Evolutionary conservation across 2,113 vertebrate species (phyloP).

Genomic region (Odontesthes bonariensis): DNA sequence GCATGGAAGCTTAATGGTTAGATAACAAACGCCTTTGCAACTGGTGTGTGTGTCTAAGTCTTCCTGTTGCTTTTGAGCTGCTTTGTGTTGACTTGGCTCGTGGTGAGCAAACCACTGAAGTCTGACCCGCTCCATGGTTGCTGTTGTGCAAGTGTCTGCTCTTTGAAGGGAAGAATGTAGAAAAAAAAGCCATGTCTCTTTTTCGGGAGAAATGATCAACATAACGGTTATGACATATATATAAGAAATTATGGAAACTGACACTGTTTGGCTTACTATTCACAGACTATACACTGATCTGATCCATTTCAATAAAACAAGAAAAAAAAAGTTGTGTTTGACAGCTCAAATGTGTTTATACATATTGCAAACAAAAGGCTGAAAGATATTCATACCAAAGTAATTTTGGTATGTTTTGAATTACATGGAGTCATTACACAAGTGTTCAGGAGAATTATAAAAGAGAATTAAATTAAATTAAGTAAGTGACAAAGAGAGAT

Average conservation of each 20-base stretch:
- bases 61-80: constrained; percentile 12
- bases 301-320: background rate
- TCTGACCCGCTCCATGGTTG: constrained; percentile 1
- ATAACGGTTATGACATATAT: constrained; percentile 31
- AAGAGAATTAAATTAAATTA: too few relatives aligned
- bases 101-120: constrained; percentile 12
- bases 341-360: constrained; percentile 3
- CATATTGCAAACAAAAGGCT: background rate
- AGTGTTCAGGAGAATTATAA: too few relatives aligned
- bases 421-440: too few relatives aligned
- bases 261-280: background rate
- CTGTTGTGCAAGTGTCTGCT: constrained; percentile 16
- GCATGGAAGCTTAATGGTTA: constrained; percentile 6
- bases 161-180: background rate
- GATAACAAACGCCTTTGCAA: constrained; percentile 8
- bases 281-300: background rate
- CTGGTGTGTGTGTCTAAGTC: constrained; percentile 1
- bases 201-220: constrained; percentile 10
- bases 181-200: background rate
- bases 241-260: constrained; percentile 4
- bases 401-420: too few relatives aligned
- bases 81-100: constrained; percentile 9
- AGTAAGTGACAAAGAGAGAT: background rate
- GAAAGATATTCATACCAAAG: too few relatives aligned
- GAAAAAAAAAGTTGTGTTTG: too few relatives aligned